Percentiles rank a stretch among this genome's conserved stretches.
Conservation (phyloP, 2,888 invertebrate species). For the Tipula helvola region DNA sequence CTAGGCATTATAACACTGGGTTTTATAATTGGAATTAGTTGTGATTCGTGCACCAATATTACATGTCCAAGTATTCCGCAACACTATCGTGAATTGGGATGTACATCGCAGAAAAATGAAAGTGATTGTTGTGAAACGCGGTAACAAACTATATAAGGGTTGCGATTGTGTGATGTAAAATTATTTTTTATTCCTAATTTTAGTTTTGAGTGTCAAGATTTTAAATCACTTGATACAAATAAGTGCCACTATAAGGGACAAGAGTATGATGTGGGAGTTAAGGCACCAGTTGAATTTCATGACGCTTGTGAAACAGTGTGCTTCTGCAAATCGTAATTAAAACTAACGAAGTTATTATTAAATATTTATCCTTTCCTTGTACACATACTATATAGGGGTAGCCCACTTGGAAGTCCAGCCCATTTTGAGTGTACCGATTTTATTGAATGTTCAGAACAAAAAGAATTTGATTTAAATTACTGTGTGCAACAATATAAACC, state of each 20-base stretch:
- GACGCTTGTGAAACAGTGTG: not conserved
- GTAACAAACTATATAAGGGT: not conserved
- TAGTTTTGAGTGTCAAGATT: not conserved
- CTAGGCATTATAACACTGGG: not conserved
- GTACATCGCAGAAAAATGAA: conserved; percentile 14
- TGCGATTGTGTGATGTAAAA: not conserved
- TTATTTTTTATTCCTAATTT: not conserved
- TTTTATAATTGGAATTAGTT: not conserved
- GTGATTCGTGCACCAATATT: not conserved
- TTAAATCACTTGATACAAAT: not conserved
- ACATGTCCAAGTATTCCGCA: conserved; percentile 9
- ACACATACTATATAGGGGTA: not conserved
- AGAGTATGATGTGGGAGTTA: not conserved
- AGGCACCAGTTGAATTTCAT: not conserved
- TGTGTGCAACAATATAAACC: not conserved
- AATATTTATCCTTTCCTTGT: not conserved
- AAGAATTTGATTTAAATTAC: not conserved
- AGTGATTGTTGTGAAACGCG: conserved; percentile 14
- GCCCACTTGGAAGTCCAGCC: not conserved
- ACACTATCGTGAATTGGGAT: conserved; percentile 17
- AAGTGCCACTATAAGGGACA: not conserved
- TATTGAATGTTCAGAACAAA: not conserved
- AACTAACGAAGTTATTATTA: not conserved
- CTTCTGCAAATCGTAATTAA: not conserved
- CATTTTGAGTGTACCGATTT: not conserved